These are phyloP conservation scores for Dasypolia templi DNA, from an alignment of 2,888 invertebrate species.

Conservation along the genomic window DNA sequence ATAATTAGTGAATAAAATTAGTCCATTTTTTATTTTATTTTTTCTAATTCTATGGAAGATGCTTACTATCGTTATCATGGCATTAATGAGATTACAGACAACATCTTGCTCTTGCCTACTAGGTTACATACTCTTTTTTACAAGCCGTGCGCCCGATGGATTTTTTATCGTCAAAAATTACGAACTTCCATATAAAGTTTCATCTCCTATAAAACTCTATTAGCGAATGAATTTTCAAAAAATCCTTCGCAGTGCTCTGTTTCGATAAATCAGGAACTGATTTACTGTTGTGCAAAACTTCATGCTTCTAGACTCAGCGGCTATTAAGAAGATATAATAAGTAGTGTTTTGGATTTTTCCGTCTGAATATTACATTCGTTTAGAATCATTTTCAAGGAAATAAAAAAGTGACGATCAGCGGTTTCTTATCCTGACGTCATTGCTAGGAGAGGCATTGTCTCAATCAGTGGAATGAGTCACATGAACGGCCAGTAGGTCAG, in stretches of 20 bases:
- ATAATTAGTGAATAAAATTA: background rate
- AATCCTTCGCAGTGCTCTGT: background rate
- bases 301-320: too few relatives aligned
- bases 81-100: background rate
- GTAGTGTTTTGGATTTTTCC: background rate
- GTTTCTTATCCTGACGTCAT: slow-evolving; percentile 43
- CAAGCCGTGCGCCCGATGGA: too few relatives aligned
- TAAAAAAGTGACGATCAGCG: background rate
- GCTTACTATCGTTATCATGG: background rate
- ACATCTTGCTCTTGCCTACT: background rate
- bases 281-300: background rate
- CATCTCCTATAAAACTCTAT: background rate
- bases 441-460: slow-evolving; percentile 14
- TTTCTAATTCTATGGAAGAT: too few relatives aligned
- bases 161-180: background rate
- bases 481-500: slow-evolving; percentile 39
- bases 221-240: background rate
- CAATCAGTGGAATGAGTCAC: slow-evolving; percentile 51
- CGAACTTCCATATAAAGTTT: background rate
- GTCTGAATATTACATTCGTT: background rate
- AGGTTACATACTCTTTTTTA: too few relatives aligned
- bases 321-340: background rate
- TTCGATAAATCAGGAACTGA: too few relatives aligned
- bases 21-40: too few relatives aligned
- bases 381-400: slow-evolving; percentile 4